Evolutionary conservation across 2,797 vertebrate species (phyloP), one percentile per base, ranked within the genome.

Genomic region (Orientallactaga sibirica): DNA sequence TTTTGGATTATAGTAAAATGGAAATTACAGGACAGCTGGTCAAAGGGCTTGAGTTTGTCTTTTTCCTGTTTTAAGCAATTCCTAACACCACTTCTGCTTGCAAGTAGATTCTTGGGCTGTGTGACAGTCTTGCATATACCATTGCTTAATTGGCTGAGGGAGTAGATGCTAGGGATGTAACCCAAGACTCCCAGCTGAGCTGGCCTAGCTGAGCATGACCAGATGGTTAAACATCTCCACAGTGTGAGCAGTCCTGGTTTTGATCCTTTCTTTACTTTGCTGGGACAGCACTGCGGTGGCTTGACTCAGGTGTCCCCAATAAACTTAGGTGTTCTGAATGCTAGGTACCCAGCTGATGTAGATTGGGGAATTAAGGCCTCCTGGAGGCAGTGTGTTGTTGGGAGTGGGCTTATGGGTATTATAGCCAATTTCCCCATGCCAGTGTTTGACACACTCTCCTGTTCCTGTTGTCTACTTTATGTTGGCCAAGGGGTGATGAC

Each of bases 241-340:
- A 85, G 74, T 16, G 7, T 2, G 22, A 87, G 37, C 33, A 33
- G 71, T 70, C 3, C 10, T 25, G 7, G 55, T 48, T 86, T 74
- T 55, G n/a, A 94, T 48, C 22, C 58, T 78, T 87, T 68, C n/a
- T 92, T 80, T 76, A 67, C 75, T 76, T 86, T 55, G 16, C 22
- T 86, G 5, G 58, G 27, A 24, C 41, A 78, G 64, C 90, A 80
- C 74, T 86, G 68, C 75, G 68, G 75, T 37, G 33, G 33, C 33
- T 37, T 37, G 33, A 37, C 33, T 37, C 33, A 37, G 33, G 33
- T 37, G 33, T 37, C 33, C 33, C 33, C 33, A 37, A 37, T 37
- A 37, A 37, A 37, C 33, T 37, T 37, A 37, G 33, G 33, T 37
- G 33, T 37, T 37, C 33, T 37, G 33, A 37, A 37, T 37, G 33